Percentiles rank a stretch among this genome's conserved stretches.
phyloP scores from a whole-genome alignment of 35 echinoderm and acorn worm species.

The Lytechinus variegatus region DNA sequence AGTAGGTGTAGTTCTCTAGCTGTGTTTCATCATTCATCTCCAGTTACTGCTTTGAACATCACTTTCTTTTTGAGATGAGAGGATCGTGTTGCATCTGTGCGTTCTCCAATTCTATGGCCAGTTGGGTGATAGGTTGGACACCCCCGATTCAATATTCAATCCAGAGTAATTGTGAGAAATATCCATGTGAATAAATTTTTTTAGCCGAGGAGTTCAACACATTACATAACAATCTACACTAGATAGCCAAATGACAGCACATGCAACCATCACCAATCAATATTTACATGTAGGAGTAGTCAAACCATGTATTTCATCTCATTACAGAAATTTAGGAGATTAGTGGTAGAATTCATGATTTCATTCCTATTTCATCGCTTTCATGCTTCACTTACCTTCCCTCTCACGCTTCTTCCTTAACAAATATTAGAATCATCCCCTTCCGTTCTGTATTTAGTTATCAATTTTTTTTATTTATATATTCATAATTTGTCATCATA shows the following conservation, averaged over 20 bases:
- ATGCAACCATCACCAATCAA: not conserved
- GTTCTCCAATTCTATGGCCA: not conserved
- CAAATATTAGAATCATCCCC: not conserved
- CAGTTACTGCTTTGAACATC: not conserved
- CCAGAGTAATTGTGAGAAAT: not conserved
- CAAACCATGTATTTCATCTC: not conserved
- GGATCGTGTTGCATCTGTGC: not conserved
- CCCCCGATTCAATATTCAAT: not conserved
- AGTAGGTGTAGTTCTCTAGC: not conserved
- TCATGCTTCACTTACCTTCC: constrained; percentile 41
- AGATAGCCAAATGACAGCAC: not conserved
- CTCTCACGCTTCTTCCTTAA: constrained; percentile 44
- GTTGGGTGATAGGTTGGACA: constrained; percentile 1
- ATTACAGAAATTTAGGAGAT: not conserved
- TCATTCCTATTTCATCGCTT: constrained; percentile 23
- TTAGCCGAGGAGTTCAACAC: not conserved
- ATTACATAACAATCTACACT: not conserved
- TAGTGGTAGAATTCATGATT: constrained; percentile 5
- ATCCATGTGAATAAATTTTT: not conserved
- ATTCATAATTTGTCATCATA: not conserved
- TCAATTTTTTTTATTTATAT: not conserved
- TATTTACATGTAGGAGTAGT: not conserved
- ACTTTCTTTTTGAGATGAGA: not conserved
- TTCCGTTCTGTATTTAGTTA: not conserved
- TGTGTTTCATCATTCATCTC: not conserved